Evolutionary conservation across 2,888 invertebrate genomes (phyloP).

Genomic region (Adelognathus sp.): DNA sequence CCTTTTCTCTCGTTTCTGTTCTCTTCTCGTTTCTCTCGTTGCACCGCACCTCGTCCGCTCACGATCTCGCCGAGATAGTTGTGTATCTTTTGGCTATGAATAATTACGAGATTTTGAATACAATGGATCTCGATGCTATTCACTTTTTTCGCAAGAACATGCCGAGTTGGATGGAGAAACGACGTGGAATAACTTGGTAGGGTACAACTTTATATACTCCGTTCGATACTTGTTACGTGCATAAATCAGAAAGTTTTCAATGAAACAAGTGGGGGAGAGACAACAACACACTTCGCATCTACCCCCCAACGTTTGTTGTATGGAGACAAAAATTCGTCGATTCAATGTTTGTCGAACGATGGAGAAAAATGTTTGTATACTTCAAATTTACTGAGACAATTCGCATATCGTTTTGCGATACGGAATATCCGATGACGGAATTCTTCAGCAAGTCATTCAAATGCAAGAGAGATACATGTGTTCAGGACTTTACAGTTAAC

Average conservation of each 20-base stretch:
- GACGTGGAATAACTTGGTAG: neutral
- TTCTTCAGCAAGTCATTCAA: no score
- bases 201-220: slow-evolving; percentile 52
- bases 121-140: slow-evolving; percentile 57
- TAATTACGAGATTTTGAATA: slow-evolving; percentile 64
- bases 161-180: neutral
- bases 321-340: neutral
- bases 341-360: no score
- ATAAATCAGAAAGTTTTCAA: slow-evolving; percentile 39
- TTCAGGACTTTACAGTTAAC: no score
- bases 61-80: slow-evolving; percentile 49
- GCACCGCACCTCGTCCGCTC: slow-evolving; percentile 47
- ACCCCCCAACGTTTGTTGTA: neutral
- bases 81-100: slow-evolving; percentile 59
- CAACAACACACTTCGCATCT: neutral
- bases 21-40: slow-evolving; percentile 28
- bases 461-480: no score
- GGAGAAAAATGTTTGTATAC: no score
- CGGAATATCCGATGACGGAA: no score
- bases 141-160: slow-evolving; percentile 53
- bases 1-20: slow-evolving; percentile 4
- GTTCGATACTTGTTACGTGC: slow-evolving; percentile 35
- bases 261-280: neutral
- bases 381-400: no score
- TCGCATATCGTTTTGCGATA: no score